These are phyloP conservation scores for Eriocheir sinensis DNA, from an alignment of 1,140 invertebrate genomes.

Conservation along the genomic window DNA sequence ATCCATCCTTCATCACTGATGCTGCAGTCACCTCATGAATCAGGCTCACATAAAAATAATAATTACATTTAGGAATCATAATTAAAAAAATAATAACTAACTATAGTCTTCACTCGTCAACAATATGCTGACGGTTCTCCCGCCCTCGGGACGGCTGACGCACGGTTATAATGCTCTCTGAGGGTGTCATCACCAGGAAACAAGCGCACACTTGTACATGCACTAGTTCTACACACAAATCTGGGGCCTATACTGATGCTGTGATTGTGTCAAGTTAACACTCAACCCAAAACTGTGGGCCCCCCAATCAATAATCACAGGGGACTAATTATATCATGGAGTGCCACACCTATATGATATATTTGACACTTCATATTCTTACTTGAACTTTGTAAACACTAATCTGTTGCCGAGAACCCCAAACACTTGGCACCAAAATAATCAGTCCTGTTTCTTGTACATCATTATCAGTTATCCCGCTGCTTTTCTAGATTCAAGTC, in stretches of 20 bases:
- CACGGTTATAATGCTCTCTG: conserved; percentile 62
- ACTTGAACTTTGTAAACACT: conserved; percentile 70
- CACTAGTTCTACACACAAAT: conserved; percentile 76
- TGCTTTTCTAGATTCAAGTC: conserved; percentile 50
- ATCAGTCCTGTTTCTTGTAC: conserved; percentile 51
- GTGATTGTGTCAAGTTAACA: conserved; percentile 51
- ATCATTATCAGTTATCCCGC: conserved; percentile 7
- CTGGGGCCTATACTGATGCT: conserved; percentile 70
- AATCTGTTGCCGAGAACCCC: conserved; percentile 59
- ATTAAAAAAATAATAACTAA: conserved; percentile 70
- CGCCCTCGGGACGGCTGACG: conserved; percentile 64
- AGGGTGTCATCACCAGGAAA: conserved; percentile 64
- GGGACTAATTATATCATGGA: conserved; percentile 63
- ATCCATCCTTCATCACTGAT: conserved; percentile 40
- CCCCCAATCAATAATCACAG: conserved; percentile 74
- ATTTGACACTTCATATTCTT: conserved; percentile 68
- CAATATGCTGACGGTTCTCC: conserved; percentile 69
- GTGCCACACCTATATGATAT: conserved; percentile 63
- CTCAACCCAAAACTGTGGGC: conserved; percentile 70
- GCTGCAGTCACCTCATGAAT: conserved; percentile 53
- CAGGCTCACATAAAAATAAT: conserved; percentile 61
- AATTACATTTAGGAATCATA: conserved; percentile 60
- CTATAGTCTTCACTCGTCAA: conserved; percentile 66
- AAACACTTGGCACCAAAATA: conserved; percentile 71
- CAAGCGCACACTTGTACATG: conserved; percentile 72